These are phyloP conservation scores for Toxotes jaculatrix DNA, from an alignment of 2,113 vertebrate genomes.

Conservation along the genomic window DNA sequence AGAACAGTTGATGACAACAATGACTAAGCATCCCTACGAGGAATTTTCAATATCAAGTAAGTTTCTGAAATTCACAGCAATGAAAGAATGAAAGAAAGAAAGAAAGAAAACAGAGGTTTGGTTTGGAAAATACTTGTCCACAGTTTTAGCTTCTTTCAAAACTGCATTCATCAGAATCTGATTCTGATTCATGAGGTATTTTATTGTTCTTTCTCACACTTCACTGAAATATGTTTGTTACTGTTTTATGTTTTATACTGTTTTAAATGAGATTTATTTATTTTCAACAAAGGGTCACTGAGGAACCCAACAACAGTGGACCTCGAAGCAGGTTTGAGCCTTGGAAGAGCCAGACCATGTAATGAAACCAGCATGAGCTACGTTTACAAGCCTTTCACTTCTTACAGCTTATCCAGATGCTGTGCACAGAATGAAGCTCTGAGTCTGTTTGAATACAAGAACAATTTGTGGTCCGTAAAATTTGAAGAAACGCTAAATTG, in stretches of 20 bases:
- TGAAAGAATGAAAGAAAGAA: background rate
- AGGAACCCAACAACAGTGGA: conserved; percentile 32
- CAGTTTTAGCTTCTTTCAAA: background rate
- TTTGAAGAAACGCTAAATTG: conserved; percentile 26
- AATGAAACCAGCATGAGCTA: conserved; percentile 57
- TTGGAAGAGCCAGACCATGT: conserved; percentile 29
- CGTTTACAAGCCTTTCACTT: conserved; percentile 29
- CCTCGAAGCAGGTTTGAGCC: conserved; percentile 10
- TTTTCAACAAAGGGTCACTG: conserved; percentile 42
- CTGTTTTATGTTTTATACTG: no score
- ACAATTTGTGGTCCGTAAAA: background rate
- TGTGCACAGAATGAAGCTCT: conserved; percentile 1
- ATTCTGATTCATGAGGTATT: background rate
- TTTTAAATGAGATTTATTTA: conserved; percentile 15
- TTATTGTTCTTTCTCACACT: conserved; percentile 19
- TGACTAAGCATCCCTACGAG: background rate
- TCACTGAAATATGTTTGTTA: conserved; percentile 22
- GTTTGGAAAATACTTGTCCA: background rate
- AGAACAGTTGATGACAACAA: conserved; percentile 1
- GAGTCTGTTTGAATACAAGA: background rate
- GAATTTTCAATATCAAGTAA: background rate
- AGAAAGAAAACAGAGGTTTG: background rate
- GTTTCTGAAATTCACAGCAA: background rate
- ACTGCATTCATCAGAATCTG: background rate
- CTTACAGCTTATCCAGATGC: conserved; percentile 19